These are phyloP conservation scores for Harpalus rufipes DNA, from an alignment of 2,888 invertebrate genomes.

Conservation along the genomic window DNA sequence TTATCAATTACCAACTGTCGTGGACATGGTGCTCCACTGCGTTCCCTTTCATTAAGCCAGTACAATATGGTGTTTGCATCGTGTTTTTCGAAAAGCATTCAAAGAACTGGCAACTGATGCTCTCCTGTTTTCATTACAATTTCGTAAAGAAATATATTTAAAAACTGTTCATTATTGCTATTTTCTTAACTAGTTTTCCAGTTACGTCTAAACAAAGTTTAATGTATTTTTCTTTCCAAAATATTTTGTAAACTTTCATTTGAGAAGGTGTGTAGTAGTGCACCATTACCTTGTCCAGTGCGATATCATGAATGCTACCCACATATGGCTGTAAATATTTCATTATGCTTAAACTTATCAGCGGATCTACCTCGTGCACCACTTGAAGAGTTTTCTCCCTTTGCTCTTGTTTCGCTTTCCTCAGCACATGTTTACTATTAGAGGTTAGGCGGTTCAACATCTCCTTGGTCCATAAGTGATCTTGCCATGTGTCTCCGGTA, in stretches of 20 bases:
- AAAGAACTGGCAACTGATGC: slow-evolving; percentile 18
- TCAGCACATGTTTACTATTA: slow-evolving; percentile 16
- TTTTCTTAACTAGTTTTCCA: slow-evolving; percentile 13
- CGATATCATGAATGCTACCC: slow-evolving; percentile 16
- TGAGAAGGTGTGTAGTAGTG: slow-evolving; percentile 7
- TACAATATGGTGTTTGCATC: not conserved
- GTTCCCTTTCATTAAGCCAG: not conserved
- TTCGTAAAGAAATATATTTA: not conserved
- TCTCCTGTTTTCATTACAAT: slow-evolving; percentile 8
- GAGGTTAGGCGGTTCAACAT: slow-evolving; percentile 10
- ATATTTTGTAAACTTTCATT: slow-evolving; percentile 13
- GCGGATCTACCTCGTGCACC: not conserved
- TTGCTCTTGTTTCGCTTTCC: slow-evolving; percentile 15
- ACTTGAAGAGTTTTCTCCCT: slow-evolving; percentile 17
- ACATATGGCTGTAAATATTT: not conserved
- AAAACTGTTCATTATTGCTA: not conserved
- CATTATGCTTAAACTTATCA: too few species aligned
- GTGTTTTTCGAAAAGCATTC: slow-evolving; percentile 2
- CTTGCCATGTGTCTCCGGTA: not conserved
- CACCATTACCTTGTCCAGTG: not conserved
- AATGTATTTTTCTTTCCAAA: not conserved
- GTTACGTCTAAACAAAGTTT: slow-evolving; percentile 4
- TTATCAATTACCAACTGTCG: slow-evolving; percentile 1
- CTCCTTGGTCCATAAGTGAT: slow-evolving; percentile 20
- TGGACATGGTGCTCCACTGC: slow-evolving; percentile 11